Evolutionary conservation across 2,888 invertebrate genomes (phyloP).

Genomic region (Ophion ventricosus): DNA sequence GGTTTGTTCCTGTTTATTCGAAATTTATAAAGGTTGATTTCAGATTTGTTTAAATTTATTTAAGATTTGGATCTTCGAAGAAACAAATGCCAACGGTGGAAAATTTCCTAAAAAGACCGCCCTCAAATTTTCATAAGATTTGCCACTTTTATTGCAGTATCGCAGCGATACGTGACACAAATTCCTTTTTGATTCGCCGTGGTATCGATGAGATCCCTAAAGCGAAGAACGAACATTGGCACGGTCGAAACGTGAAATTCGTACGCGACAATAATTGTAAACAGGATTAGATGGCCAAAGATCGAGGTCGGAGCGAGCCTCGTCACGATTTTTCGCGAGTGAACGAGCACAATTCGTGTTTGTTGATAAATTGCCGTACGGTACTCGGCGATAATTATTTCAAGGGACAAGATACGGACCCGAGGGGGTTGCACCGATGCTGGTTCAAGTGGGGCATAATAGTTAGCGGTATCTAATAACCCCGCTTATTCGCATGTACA

Average conservation of each 20-base stretch:
- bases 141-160: neutral
- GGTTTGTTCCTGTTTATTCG: neutral
- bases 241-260: neutral
- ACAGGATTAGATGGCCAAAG: slow-evolving; percentile 9
- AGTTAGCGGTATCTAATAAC: slow-evolving; percentile 72
- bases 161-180: neutral
- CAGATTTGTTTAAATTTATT: neutral
- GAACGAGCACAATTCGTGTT: slow-evolving; percentile 49
- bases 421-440: slow-evolving; percentile 42
- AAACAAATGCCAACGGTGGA: neutral
- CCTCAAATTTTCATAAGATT: neutral
- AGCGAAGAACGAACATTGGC: neutral
- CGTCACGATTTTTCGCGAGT: slow-evolving; percentile 10
- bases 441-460: slow-evolving; percentile 59
- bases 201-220: neutral
- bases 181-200: neutral
- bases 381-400: slow-evolving; percentile 57
- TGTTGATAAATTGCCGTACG: slow-evolving; percentile 57
- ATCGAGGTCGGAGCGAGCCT: neutral
- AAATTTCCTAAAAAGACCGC: neutral
- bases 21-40: neutral
- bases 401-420: slow-evolving; percentile 39
- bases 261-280: slow-evolving; percentile 5
- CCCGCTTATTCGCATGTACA: slow-evolving; percentile 58
- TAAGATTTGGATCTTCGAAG: neutral